phyloP scores from a whole-genome alignment of 2,113 vertebrate genomes.

The Balaeniceps rex region DNA sequence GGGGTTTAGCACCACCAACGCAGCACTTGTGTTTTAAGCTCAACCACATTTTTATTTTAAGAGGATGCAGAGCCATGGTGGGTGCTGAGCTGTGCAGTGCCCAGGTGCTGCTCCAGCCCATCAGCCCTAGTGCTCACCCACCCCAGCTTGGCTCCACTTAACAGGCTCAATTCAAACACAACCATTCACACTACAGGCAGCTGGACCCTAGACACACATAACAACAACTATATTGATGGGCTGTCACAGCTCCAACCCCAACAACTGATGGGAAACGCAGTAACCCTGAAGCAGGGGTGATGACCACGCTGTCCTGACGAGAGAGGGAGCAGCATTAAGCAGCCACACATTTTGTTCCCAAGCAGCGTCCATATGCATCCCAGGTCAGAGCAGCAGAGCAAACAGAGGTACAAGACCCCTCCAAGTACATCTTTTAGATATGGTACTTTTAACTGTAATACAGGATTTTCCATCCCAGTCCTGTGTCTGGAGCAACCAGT shows the following conservation, averaged over 20 bases:
- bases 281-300: neutral
- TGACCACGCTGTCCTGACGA: neutral
- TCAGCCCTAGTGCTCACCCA: neutral
- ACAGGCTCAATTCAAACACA: neutral
- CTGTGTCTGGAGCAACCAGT: neutral
- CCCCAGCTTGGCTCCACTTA: too few relatives aligned
- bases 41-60: neutral
- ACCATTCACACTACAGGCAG: fast-evolving
- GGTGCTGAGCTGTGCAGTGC: neutral
- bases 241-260: neutral
- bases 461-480: neutral
- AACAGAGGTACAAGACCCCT: neutral
- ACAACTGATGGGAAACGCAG: fast-evolving
- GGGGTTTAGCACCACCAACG: neutral
- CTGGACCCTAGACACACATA: too few relatives aligned
- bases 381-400: neutral
- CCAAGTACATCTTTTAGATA: neutral
- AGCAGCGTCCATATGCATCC: fast-evolving
- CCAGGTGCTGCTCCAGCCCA: neutral
- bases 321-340: neutral
- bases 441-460: fast-evolving
- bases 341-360: fast-evolving
- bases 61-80: neutral
- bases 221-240: too few relatives aligned
- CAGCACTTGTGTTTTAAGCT: neutral